phyloP scores from a whole-genome alignment of 1,140 invertebrate genomes.

The Cydia splendana region DNA sequence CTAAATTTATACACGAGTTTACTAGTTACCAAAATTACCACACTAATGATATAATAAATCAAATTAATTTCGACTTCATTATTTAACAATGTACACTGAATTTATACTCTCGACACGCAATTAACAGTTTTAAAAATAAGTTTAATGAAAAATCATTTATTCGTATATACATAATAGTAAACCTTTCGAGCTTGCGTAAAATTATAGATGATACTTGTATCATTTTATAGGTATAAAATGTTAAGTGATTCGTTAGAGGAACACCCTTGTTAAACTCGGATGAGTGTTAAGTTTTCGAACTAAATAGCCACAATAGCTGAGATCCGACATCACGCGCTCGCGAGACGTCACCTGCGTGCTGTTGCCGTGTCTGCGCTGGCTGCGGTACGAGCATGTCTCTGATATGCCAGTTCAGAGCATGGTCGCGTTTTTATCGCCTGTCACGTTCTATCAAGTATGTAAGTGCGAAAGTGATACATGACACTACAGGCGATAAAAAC shows the following conservation, averaged over 20 bases:
- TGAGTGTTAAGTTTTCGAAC: constrained; percentile 4
- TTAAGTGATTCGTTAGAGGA: not conserved
- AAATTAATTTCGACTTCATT: constrained; percentile 60
- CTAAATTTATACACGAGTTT: constrained; percentile 72
- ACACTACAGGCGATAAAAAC: too few species aligned
- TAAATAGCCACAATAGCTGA: not conserved
- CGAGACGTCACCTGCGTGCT: not conserved
- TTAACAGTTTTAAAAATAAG: constrained; percentile 53
- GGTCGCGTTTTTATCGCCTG: too few species aligned
- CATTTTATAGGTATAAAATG: constrained; percentile 15
- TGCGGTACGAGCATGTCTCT: too few species aligned
- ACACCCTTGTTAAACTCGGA: not conserved
- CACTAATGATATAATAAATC: constrained; percentile 60
- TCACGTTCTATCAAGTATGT: too few species aligned
- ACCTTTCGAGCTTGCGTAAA: constrained; percentile 40
- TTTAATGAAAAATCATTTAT: constrained; percentile 56
- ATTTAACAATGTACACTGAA: constrained; percentile 67
- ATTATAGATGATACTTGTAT: constrained; percentile 34
- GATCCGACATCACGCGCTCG: not conserved
- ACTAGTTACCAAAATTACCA: constrained; percentile 54
- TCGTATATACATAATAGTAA: constrained; percentile 71
- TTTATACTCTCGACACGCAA: constrained; percentile 57
- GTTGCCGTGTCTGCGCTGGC: too few species aligned
- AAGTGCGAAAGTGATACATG: too few species aligned
- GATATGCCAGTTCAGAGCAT: too few species aligned